Evolutionary conservation across 30 jellyfish, hydroid and myxozoan species (phyloP), one percentile per base, ranked within the genome.

Genomic region (Hydractinia symbiolongicarpus): DNA sequence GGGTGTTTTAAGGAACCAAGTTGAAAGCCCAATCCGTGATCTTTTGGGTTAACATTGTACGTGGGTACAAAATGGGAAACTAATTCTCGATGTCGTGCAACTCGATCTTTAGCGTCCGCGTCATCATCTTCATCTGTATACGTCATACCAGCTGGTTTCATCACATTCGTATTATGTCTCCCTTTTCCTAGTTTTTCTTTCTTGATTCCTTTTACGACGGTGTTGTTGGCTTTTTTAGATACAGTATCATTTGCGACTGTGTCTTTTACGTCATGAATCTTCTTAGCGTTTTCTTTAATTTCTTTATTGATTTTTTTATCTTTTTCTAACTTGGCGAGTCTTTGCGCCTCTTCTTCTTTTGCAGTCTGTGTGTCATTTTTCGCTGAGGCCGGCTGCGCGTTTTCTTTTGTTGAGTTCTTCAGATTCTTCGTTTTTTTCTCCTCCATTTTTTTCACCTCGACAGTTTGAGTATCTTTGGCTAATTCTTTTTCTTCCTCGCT

Each of bases 1-100:
- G 90, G 93, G 54, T 84, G 93, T 67, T 84, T 84, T 4, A 77
- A 40, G 9, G 89, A 86, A 7, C 93, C 93, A n/a, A 50, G 73
- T 66, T 84, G 93, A 61, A 84, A 84, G 20, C 90, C 60, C 49
- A 78, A 50, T 5, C 68, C 74, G 4, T 72, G 88, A 17, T 84
- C 93, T 49, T 57, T 51, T 8, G 54, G 54, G 53, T 52, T 15
- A 5, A 77, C 76, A 14, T 53, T 74, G 40, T 77, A 58, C 82
- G 60, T 30, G 5, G 85, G 85, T 50, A 77, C 30, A 56, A 54
- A 77, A 10, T 77, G 75, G 30, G 85, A 15, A 50, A 77, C 30
- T 11, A 20, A 6, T 77, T 77, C 85, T 74, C 83, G 83, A 74
- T 74, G 83, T n/a, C 54, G 61, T 49, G 83, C 61, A 50, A 74